A percentile compares a stretch with the other conserved stretches of the same genome.
Evolutionary conservation across 1,140 invertebrate species (phyloP).

Genomic region (Brachionus manjavacas): DNA sequence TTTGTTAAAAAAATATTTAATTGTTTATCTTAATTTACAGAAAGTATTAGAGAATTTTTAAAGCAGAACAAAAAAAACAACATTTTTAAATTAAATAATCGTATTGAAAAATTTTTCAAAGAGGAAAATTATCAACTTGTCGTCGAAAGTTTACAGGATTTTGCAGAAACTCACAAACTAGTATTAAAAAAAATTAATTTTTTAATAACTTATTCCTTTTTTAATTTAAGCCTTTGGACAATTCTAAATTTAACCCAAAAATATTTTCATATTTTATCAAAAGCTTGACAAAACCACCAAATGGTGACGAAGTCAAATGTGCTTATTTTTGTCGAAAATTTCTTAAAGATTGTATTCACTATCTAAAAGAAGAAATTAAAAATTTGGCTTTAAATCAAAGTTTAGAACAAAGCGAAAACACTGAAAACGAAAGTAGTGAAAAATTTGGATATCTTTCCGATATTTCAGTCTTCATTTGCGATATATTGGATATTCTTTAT

Average conservation of each 20-base stretch:
- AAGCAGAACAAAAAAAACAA: constrained; percentile 14
- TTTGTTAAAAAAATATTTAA: neutral
- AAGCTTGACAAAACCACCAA: neutral
- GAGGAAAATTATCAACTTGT: neutral
- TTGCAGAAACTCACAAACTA: constrained; percentile 27
- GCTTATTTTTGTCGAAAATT: constrained; percentile 36
- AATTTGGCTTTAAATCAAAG: neutral
- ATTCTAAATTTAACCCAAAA: constrained; percentile 19
- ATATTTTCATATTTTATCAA: neutral
- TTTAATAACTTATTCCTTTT: neutral
- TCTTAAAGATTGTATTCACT: neutral
- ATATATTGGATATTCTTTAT: constrained; percentile 3
- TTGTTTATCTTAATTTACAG: neutral
- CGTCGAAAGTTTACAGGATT: neutral
- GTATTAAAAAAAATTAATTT: neutral
- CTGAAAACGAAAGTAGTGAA: neutral
- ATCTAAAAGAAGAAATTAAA: neutral
- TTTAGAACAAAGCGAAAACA: neutral
- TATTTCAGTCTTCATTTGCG: neutral
- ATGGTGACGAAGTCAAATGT: neutral
- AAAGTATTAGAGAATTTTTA: constrained; percentile 28
- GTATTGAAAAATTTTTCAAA: constrained; percentile 8
- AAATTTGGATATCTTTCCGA: neutral
- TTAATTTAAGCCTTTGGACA: neutral
- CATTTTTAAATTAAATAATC: neutral